These are phyloP conservation scores for Ericerus pela DNA, from an alignment of 1,140 invertebrate genomes.

Conservation along the genomic window DNA sequence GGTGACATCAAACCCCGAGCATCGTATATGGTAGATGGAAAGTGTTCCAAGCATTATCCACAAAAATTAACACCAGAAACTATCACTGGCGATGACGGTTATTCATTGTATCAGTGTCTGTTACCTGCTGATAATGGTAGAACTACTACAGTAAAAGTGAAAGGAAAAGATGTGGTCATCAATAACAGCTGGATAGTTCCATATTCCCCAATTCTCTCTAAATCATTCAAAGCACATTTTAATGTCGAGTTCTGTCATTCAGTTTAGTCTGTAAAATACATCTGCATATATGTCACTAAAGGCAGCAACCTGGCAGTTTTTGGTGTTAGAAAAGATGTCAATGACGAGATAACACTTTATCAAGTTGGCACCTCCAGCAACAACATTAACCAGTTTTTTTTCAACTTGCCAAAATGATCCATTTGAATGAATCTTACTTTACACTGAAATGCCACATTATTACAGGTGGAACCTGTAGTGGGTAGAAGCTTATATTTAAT, in stretches of 20 bases:
- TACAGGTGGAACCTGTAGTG: constrained; percentile 29
- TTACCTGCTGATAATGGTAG: constrained; percentile 14
- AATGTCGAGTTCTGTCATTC: constrained; percentile 32
- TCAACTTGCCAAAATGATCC: constrained; percentile 26
- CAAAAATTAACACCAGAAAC: constrained; percentile 24
- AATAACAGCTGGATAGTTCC: constrained; percentile 32
- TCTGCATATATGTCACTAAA: too few relatives aligned
- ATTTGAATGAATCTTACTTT: constrained; percentile 26
- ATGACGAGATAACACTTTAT: constrained; percentile 26
- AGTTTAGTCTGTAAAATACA: too few relatives aligned
- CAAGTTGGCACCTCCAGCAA: constrained; percentile 29
- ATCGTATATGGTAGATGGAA: constrained; percentile 34
- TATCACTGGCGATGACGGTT: constrained; percentile 27
- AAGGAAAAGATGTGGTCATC: too few relatives aligned
- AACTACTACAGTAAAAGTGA: constrained; percentile 16
- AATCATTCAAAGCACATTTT: constrained; percentile 29
- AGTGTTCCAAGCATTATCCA: constrained; percentile 34
- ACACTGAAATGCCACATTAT: constrained; percentile 26
- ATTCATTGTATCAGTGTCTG: constrained; percentile 28
- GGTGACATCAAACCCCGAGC: constrained; percentile 32
- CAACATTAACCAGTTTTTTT: constrained; percentile 33
- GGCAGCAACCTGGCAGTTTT: constrained; percentile 21
- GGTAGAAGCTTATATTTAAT: too few relatives aligned
- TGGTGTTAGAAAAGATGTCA: not conserved
- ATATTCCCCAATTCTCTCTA: constrained; percentile 28